Conservation (phyloP, 2,888 invertebrate species). For the Branchipolynoe longqiensis region DNA sequence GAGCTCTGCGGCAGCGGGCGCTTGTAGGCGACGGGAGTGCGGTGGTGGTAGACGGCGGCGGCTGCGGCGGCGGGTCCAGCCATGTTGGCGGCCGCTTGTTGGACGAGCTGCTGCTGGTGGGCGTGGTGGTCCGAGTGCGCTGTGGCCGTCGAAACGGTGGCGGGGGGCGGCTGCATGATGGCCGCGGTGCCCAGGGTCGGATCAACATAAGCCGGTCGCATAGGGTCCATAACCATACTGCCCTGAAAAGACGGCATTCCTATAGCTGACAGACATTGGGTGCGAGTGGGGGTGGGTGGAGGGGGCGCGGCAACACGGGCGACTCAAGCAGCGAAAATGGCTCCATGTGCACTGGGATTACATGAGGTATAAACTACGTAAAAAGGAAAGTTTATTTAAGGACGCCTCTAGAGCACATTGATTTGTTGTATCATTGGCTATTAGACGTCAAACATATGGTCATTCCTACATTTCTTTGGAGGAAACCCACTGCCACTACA, state of each 20-base stretch:
- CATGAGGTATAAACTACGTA: too few species aligned
- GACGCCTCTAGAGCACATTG: too few species aligned
- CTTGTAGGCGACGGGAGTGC: constrained; percentile 56
- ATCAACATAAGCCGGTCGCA: constrained; percentile 40
- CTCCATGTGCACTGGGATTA: too few species aligned
- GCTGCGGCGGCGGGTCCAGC: neutral
- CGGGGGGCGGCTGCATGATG: neutral
- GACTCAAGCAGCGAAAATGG: too few species aligned
- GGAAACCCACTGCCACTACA: too few species aligned
- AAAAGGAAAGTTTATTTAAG: too few species aligned
- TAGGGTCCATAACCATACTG: constrained; percentile 59
- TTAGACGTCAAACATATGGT: too few species aligned
- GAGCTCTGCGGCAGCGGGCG: constrained; percentile 46
- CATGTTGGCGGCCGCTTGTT: neutral
- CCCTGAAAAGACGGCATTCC: constrained; percentile 61
- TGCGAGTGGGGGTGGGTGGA: too few species aligned
- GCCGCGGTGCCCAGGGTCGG: neutral
- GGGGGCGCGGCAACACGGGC: too few species aligned
- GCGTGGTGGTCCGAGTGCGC: neutral
- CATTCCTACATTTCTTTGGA: too few species aligned
- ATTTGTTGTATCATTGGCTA: too few species aligned
- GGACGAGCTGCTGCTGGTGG: constrained; percentile 16
- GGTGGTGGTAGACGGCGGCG: neutral
- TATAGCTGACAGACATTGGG: constrained; percentile 53
- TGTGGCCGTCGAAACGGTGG: neutral